phyloP scores from a whole-genome alignment of 2,113 vertebrate species.

The Spea multiplicata region DNA sequence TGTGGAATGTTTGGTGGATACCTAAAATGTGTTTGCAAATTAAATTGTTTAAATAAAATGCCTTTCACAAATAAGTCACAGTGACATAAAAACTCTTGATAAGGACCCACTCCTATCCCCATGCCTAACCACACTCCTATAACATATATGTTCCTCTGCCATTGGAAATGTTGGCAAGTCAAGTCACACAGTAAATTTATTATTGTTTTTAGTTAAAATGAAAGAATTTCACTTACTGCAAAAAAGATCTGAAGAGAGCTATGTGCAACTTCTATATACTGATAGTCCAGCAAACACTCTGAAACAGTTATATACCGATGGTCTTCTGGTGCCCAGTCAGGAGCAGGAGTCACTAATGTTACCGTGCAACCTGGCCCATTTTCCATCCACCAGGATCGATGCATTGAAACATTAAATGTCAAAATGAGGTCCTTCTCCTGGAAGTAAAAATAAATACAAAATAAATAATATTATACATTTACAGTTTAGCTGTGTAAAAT shows the following conservation, averaged over 20 bases:
- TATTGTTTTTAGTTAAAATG: not conserved
- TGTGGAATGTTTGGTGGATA: too few species aligned
- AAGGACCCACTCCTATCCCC: too few species aligned
- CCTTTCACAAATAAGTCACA: too few species aligned
- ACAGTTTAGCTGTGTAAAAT: not conserved
- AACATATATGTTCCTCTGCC: too few species aligned
- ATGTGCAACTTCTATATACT: slow-evolving; percentile 97
- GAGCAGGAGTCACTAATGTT: slow-evolving; percentile 92
- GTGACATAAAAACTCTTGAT: too few species aligned
- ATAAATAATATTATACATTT: not conserved
- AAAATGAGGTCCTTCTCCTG: slow-evolving; percentile 96
- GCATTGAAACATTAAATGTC: slow-evolving; percentile 99
- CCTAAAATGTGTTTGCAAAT: too few species aligned
- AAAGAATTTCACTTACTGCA: slow-evolving; percentile 82
- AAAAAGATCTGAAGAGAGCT: slow-evolving; percentile 95
- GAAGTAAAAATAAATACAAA: slow-evolving; percentile 45
- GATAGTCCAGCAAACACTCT: slow-evolving; percentile 92
- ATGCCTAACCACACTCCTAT: too few species aligned
- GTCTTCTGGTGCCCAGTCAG: slow-evolving; percentile 95
- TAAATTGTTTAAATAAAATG: too few species aligned
- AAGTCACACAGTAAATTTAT: too few species aligned
- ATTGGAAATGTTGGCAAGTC: too few species aligned
- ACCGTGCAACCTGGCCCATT: slow-evolving; percentile 94
- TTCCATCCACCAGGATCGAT: slow-evolving; percentile 99
- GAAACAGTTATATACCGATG: slow-evolving; percentile 97